Percentiles rank a stretch among this genome's conserved stretches.
These are phyloP conservation scores for Lingula anatina DNA, from an alignment of 2,888 invertebrate species.

Conservation along the genomic window DNA sequence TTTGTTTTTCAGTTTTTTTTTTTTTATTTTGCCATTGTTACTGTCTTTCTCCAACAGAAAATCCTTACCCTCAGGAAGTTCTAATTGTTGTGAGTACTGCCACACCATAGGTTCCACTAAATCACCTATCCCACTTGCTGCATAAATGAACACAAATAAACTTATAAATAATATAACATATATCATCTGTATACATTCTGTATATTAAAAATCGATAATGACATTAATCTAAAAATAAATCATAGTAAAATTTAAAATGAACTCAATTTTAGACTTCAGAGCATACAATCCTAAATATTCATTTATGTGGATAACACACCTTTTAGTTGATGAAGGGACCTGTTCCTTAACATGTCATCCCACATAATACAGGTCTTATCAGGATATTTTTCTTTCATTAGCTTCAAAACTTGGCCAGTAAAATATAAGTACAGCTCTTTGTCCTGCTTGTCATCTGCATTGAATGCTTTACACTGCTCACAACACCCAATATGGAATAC, in stretches of 20 bases:
- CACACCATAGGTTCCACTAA: slow-evolving; percentile 76
- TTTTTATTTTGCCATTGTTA: no score
- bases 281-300: no score
- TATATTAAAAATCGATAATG: neutral
- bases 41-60: slow-evolving; percentile 1
- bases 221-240: neutral
- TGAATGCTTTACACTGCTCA: slow-evolving; percentile 38
- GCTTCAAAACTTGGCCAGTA: slow-evolving; percentile 50
- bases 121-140: slow-evolving; percentile 61
- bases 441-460: slow-evolving; percentile 33
- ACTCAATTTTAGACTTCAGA: no score
- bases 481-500: slow-evolving; percentile 62
- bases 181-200: neutral
- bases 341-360: slow-evolving; percentile 77
- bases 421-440: slow-evolving; percentile 47
- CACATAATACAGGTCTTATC: slow-evolving; percentile 65
- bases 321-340: no score
- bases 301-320: no score
- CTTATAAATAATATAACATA: no score
- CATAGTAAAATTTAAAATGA: neutral
- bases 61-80: slow-evolving; percentile 29
- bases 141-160: no score
- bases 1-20: no score
- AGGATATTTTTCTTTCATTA: slow-evolving; percentile 59
- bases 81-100: slow-evolving; percentile 60